Conservation (phyloP, 2,113 vertebrate genomes). For the Tachuris rubrigastra region DNA sequence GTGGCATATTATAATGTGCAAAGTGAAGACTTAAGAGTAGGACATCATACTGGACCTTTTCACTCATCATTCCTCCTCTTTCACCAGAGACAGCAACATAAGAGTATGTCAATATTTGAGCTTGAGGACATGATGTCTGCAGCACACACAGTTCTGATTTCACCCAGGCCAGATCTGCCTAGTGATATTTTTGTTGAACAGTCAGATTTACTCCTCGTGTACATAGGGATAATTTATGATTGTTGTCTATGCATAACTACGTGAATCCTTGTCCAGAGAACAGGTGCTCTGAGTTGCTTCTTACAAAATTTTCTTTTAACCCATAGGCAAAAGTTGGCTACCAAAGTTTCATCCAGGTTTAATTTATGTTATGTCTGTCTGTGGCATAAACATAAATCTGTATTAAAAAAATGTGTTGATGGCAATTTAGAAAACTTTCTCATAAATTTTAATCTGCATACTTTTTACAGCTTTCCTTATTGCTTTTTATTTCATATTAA, state of each 20-base stretch:
- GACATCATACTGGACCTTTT: not conserved
- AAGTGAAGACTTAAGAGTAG: not conserved
- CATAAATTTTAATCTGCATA: not conserved
- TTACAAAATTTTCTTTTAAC: not conserved
- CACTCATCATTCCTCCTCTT: not conserved
- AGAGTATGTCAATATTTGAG: not conserved
- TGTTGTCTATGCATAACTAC: not conserved
- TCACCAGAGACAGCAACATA: not conserved
- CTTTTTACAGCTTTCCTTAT: not conserved
- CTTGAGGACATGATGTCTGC: not conserved
- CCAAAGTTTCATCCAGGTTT: not conserved
- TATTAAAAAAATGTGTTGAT: not conserved
- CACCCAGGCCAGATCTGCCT: not conserved
- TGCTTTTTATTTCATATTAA: not conserved
- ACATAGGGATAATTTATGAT: not conserved
- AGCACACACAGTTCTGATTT: not conserved
- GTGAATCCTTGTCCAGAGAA: not conserved
- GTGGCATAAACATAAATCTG: not conserved
- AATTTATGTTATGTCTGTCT: not conserved
- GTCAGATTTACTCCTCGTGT: not conserved
- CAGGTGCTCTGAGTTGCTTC: not conserved
- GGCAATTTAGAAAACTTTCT: not conserved
- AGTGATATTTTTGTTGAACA: not conserved
- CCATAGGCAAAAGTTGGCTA: not conserved
- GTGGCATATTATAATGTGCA: not conserved